Evolutionary conservation across 2,113 vertebrate species (phyloP).

Genomic region (Phalacrocorax carbo): DNA sequence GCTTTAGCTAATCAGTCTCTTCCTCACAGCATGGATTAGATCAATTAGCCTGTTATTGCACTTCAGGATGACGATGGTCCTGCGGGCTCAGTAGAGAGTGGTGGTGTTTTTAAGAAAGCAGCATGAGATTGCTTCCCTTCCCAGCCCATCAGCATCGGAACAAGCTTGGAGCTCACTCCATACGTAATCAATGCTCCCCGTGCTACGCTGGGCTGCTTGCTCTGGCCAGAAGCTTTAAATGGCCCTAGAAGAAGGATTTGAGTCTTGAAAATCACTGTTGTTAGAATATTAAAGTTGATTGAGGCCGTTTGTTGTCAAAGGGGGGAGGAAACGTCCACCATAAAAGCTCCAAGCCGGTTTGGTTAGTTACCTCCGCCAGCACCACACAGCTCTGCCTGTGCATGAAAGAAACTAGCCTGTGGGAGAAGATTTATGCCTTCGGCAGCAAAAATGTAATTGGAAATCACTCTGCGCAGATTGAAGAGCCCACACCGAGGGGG

Average conservation of each 20-base stretch:
- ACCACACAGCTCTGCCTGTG: not conserved
- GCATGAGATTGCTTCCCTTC: not conserved
- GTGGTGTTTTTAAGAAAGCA: not conserved
- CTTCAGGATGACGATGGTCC: not conserved
- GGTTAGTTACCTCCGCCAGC: not conserved
- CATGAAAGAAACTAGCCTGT: not conserved
- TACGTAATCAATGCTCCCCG: not conserved
- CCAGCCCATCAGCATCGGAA: not conserved
- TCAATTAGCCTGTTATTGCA: slow-evolving; percentile 34
- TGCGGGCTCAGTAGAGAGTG: not conserved
- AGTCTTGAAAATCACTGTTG: not conserved
- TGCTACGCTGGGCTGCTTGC: not conserved
- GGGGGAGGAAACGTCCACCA: not conserved
- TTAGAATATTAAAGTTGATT: not conserved
- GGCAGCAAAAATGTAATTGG: slow-evolving; percentile 1
- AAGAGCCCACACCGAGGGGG: not conserved
- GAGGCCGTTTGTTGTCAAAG: not conserved
- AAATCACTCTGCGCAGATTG: not conserved
- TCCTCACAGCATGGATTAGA: not conserved
- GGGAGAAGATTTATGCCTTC: slow-evolving; percentile 3
- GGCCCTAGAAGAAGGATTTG: not conserved
- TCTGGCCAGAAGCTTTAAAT: not conserved
- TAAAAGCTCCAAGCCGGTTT: not conserved
- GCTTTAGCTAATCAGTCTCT: not conserved
- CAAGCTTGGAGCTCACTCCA: not conserved